phyloP scores from a whole-genome alignment of 2,113 vertebrate species.

The Leptodactylus fuscus region DNA sequence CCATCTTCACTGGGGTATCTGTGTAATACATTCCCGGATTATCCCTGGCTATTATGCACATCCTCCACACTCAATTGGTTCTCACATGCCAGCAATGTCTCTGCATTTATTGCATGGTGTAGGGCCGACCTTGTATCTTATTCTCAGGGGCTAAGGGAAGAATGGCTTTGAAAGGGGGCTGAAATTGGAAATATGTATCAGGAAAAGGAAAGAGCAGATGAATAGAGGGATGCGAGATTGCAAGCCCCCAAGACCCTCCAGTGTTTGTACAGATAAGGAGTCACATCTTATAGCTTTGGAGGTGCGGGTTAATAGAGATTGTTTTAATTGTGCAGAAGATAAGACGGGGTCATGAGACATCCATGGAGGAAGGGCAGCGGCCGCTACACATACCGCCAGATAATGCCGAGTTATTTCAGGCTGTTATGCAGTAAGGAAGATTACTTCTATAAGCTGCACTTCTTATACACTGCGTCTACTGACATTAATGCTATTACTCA shows the following conservation, averaged over 20 bases:
- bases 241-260: constrained; percentile 34
- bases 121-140: constrained; percentile 8
- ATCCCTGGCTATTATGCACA: constrained; percentile 50
- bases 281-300: constrained; percentile 25
- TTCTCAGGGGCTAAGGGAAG: constrained; percentile 29
- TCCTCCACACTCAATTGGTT: constrained; percentile 56
- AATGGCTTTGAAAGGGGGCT: constrained; percentile 41
- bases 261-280: constrained; percentile 41
- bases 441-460: background rate
- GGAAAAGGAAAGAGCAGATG: constrained; percentile 22
- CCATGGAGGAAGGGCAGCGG: background rate
- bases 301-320: constrained; percentile 43
- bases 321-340: constrained; percentile 20
- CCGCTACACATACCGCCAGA: background rate
- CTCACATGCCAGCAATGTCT: background rate
- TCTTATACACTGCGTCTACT: background rate
- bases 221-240: constrained; percentile 42
- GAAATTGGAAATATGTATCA: constrained; percentile 59
- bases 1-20: constrained; percentile 43
- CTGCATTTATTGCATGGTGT: constrained; percentile 13
- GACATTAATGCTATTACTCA: background rate
- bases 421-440: background rate
- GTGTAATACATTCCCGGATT: constrained; percentile 54
- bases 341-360: constrained; percentile 6
- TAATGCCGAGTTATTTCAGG: constrained; percentile 9